Percentiles rank a stretch among this genome's conserved stretches.
These are phyloP conservation scores for Ophion slaviceki DNA, from an alignment of 2,888 invertebrate genomes.

Conservation along the genomic window DNA sequence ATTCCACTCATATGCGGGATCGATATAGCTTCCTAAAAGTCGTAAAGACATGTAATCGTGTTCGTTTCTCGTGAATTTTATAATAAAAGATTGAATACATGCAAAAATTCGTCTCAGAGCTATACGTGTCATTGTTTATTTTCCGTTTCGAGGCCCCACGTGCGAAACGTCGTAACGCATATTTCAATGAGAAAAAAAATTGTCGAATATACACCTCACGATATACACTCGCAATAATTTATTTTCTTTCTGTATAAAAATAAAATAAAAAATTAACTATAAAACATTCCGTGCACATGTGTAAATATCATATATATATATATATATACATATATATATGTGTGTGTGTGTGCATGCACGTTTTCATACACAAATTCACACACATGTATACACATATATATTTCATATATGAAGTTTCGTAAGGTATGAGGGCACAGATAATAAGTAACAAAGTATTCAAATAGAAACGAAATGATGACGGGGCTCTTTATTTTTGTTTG, in stretches of 20 bases:
- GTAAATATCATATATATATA: neutral
- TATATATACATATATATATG: neutral
- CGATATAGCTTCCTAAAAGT: slow-evolving; percentile 18
- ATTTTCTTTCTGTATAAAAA: slow-evolving; percentile 13
- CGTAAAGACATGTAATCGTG: slow-evolving; percentile 25
- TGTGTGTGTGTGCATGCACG: neutral
- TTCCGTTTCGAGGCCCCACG: slow-evolving; percentile 32
- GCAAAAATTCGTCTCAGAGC: slow-evolving; percentile 21
- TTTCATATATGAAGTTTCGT: slow-evolving; percentile 18
- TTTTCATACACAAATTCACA: neutral
- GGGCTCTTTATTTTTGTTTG: slow-evolving; percentile 67
- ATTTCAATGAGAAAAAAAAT: neutral
- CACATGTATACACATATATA: slow-evolving; percentile 1
- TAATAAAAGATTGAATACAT: slow-evolving; percentile 5
- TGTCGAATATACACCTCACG: slow-evolving; percentile 3
- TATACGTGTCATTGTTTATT: slow-evolving; percentile 6
- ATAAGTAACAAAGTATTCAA: slow-evolving; percentile 62
- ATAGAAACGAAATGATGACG: slow-evolving; percentile 67
- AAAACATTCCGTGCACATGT: slow-evolving; percentile 45
- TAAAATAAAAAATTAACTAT: slow-evolving; percentile 20
- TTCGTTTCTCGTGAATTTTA: slow-evolving; percentile 26
- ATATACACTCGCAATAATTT: slow-evolving; percentile 18
- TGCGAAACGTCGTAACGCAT: slow-evolving; percentile 33
- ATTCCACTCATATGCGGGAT: slow-evolving; percentile 12
- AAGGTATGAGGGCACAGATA: slow-evolving; percentile 54